These are phyloP conservation scores for fruit fly (Drosophila melanogaster) DNA, from an alignment of 1,140 invertebrate genomes.

Conservation along the genomic window Release_6_plus_ISO1_MT NT_033777.3:13025501-13026000, in stretches of 20 bases:
- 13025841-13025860: conserved; percentile 76
- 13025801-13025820: conserved; percentile 79
- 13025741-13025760: conserved; percentile 41
- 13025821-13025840: conserved; percentile 79
- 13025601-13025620: not conserved
- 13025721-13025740: conserved; percentile 28
- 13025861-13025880: conserved; percentile 55
- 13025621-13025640: not conserved
- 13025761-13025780: conserved; percentile 41
- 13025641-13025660: not conserved
- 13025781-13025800: conserved; percentile 63
- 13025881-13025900: conserved; percentile 3
- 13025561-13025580: conserved; percentile 5
- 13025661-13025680: not conserved
- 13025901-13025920: conserved; percentile 30
- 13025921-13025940: conserved; percentile 25
- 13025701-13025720: conserved; percentile 39
- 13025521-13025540: conserved; percentile 68
- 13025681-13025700: not conserved
- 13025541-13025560: conserved; percentile 37
- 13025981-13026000: conserved; percentile 79
- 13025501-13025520: conserved; percentile 37
- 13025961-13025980: conserved; percentile 68
- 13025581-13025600: not conserved
- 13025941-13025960: conserved; percentile 7